Evolutionary conservation across 2,797 vertebrate genomes (phyloP), one percentile per base, ranked within the genome.

Genomic region (Mus spretus): DNA sequence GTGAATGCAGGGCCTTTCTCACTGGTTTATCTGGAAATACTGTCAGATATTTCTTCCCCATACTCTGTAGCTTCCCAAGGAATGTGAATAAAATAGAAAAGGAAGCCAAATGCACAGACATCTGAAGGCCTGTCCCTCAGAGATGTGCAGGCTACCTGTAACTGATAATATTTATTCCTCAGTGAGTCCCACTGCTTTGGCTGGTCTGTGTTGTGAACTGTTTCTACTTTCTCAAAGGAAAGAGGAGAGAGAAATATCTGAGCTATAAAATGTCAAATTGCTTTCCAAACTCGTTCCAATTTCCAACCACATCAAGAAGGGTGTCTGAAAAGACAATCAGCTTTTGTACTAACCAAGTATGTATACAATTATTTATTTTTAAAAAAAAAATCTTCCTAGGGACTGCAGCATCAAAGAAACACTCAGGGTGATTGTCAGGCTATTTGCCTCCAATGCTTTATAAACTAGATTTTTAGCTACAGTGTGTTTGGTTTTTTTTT

Each of bases 251-350:
- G 97, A 97, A 98, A 98, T 98, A 98, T 98, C 98, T 97, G 7
- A 98, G 98, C 98, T 98, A 98, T 98, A 98, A 98, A 98, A 99
- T 97, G 98, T 98, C 98, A 98, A 96, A 97, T 97, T 91, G 96
- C 98, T 98, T 98, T 99, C 98, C 98, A 98, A 98, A 98, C 97
- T 97, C 94, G 97, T 98, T 98, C 98, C 98, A 94, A 93, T 98
- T 98, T 98, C 98, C 98, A 98, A 98, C 98, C 98, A 99, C 98
- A 99, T 99, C 98, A 99, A 99, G 98, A 97, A 96, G 95, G 93
- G 97, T 98, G 98, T 98, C 98, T 98, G 98, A 98, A 98, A 98
- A 98, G 98, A 98, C 98, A 98, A 98, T 98, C 98, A 98, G 93
- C 98, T 95, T 97, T 98, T 98, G 2, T 96, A 95, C 98, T 98